phyloP scores from a whole-genome alignment of 1,140 invertebrate genomes.

The Cyphomyrmex costatus region DNA sequence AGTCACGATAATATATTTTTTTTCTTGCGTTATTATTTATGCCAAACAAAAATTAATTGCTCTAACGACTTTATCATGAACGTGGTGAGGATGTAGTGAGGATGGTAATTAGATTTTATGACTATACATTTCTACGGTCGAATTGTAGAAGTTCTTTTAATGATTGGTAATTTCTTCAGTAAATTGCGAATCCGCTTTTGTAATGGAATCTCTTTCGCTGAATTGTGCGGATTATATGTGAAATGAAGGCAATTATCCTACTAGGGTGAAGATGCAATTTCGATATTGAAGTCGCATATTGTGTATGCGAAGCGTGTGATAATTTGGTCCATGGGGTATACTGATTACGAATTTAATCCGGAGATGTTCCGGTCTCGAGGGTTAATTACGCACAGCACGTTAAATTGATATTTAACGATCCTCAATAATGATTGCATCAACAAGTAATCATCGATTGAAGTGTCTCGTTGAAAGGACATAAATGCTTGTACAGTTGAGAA shows the following conservation, averaged over 20 bases:
- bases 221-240: slow-evolving; percentile 57
- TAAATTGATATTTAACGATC: slow-evolving; percentile 66
- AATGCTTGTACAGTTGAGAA: slow-evolving; percentile 1
- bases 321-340: slow-evolving; percentile 55
- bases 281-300: slow-evolving; percentile 55
- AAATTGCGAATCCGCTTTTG: slow-evolving; percentile 39
- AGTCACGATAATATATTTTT: not conserved
- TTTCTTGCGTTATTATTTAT: not conserved
- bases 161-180: slow-evolving; percentile 58
- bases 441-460: slow-evolving; percentile 45
- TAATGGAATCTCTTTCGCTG: slow-evolving; percentile 56
- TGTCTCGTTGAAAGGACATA: not conserved
- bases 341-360: slow-evolving; percentile 54
- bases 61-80: not conserved
- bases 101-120: slow-evolving; percentile 48
- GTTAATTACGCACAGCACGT: slow-evolving; percentile 59
- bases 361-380: slow-evolving; percentile 39
- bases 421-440: slow-evolving; percentile 60
- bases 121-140: slow-evolving; percentile 37
- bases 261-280: slow-evolving; percentile 44
- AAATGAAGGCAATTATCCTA: slow-evolving; percentile 57
- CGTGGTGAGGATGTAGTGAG: not conserved
- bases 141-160: slow-evolving; percentile 54
- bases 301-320: slow-evolving; percentile 29
- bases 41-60: slow-evolving; percentile 25